phyloP scores from a whole-genome alignment of 1,140 invertebrate species.

The Asbolus verrucosus region DNA sequence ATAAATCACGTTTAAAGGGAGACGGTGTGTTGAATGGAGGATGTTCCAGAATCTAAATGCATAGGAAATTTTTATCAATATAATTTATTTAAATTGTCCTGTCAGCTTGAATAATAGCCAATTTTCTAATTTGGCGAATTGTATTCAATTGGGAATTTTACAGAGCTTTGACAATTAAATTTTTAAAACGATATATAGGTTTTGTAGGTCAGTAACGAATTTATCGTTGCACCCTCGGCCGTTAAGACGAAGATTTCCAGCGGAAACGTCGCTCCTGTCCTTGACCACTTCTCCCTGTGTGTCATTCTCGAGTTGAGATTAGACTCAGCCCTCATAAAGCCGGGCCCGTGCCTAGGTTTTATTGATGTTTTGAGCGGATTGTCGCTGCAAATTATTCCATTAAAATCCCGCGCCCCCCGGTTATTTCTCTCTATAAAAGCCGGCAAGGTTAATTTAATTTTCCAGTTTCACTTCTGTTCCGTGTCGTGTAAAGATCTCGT shows the following conservation, averaged over 20 bases:
- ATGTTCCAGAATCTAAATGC: slow-evolving; percentile 38
- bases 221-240: neutral
- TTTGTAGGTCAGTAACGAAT: slow-evolving; percentile 24
- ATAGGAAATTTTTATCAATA: slow-evolving; percentile 41
- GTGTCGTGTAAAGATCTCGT: neutral
- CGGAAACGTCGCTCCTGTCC: neutral
- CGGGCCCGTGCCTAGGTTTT: neutral
- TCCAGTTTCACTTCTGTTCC: neutral
- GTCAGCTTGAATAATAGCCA: slow-evolving; percentile 37
- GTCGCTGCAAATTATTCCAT: slow-evolving; percentile 11
- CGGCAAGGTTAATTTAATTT: neutral
- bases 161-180: slow-evolving; percentile 1
- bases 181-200: neutral
- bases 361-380: neutral
- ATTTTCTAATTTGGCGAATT: slow-evolving; percentile 44
- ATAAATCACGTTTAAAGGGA: too few species aligned
- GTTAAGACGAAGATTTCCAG: too few species aligned
- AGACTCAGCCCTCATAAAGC: too few species aligned
- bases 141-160: slow-evolving; percentile 22
- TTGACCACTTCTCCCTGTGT: slow-evolving; percentile 3
- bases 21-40: neutral
- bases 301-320: neutral
- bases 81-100: slow-evolving; percentile 45
- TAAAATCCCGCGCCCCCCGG: neutral
- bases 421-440: slow-evolving; percentile 11